Base-by-base conservation (phyloP, 2,888 invertebrate genomes). In the Patella pellucida region DNA sequence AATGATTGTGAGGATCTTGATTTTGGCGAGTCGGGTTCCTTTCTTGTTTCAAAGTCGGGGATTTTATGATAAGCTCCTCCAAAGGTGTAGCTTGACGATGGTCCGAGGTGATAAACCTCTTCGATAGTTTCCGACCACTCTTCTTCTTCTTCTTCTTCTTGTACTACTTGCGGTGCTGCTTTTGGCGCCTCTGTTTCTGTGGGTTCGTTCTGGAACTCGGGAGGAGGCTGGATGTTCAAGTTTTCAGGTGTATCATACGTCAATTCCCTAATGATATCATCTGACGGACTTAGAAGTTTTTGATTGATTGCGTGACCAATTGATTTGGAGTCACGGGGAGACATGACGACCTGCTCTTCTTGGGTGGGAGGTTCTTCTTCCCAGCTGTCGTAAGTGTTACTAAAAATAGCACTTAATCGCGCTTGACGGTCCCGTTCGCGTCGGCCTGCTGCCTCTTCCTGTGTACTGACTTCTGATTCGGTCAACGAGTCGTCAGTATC, bases 141-240 rank as follows among this genome's bases (percentile, higher is more conserved):
- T 73, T 83, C 82, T 70, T 84, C 84, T 31, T 80, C 79, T 9
- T 80, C 81, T 5, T 77, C 78, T 19, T 77, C 79, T n/a, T n/a
- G n/a, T n/a, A n/a, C n/a, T 12, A 71, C 75, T 82, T 12, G 82
- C 74, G 0, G 85, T 9, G 11, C n/a, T 23, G 19, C 23, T 23
- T 62, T 23, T 14, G 9, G 62, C 23, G 23, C 12, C 3, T 62
- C 62, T 62, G 62, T 62, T 11, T 23, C 62, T 23, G 23, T 51
- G 51, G 67, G 50, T 7, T 74, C 71, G 68, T 79, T 79, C 52
- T 73, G 77, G 72, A 82, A 80, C 73, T 80, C 80, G 14, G 78
- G 75, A 9, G 82, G 80, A 19, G 82, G 80, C 9, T 80, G 79
- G 12, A 82, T 52, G 23, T 72, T 69, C 62, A 75, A 75, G 3